Evolutionary conservation across 2,113 vertebrate species (phyloP), one percentile per base, ranked within the genome.

Genomic region (Ammodytes marinus): DNA sequence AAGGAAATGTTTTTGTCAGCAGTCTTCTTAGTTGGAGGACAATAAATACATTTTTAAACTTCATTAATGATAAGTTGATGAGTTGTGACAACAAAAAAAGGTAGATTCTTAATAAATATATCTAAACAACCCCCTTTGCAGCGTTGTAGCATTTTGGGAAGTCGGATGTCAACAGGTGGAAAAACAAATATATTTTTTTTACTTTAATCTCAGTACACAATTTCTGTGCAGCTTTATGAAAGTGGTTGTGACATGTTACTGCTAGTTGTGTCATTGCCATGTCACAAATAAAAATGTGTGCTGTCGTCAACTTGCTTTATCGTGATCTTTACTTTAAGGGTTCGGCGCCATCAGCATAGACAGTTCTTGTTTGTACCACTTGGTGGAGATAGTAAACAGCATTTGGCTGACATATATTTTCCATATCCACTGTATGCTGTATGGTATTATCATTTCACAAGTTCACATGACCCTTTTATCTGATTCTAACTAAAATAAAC

Each of bases 281-380:
- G 5, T 63, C 40, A 43, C 17, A 59, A n/a, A 0, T 42, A 4
- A n/a, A 43, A 63, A 15, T 39, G 7, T 42, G 59, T 61, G 8
- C 8, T 42, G 3, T 12, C 45, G 17, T 45, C 4, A 2, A 12
- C n/a, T 11, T 3, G 60, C 2, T 7, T 60, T 7, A 39, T 12
- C 35, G 46, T 57, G 6, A 67, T 35, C 5, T 50, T 57, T 37
- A n/a, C 6, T 50, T 55, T n/a, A 0, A 27, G 13, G n/a, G 4
- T 64, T 12, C 13, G 0, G 7, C 39, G 49, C 40, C 45, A 37
- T 35, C 6, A 8, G 9, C 66, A 10, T 15, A 27, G 67, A 52
- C 49, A 89, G 54, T 86, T 84, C 67, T 40, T 55, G 4, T 83
- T 77, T 85, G 9, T 70, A 40, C 88, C 90, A 90, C 91, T 84